Base-by-base conservation (phyloP, 2,113 vertebrate genomes). In the Hassar affinis region DNA sequence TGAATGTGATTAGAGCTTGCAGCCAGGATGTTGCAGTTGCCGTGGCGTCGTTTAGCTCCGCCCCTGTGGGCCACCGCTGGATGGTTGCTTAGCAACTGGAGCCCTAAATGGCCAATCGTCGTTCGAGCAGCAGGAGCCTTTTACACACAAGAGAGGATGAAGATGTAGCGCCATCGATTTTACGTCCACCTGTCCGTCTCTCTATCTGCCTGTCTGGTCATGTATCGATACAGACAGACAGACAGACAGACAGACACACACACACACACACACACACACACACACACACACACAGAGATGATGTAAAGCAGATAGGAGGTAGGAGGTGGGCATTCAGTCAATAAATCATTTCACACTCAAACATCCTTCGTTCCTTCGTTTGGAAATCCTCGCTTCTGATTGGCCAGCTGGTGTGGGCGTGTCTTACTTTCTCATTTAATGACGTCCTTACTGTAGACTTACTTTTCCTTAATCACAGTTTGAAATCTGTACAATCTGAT, bases 31-130 rank as follows among this genome's bases (percentile, higher is more conserved):
- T n/a, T 81, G 75, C 86, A 6, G 66, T 72, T 79, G 76, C 86
- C 2, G 52, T 74, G 66, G 18, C 6, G 9, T 59, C 12, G 0
- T 35, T 10, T 71, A 52, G 27, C 69, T n/a, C 35, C 42, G 18
- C 54, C 56, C 35, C 52, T 18, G 9, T 12, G 57, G 85, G 81
- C 84, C 89, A 85, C 91, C 84, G 69, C 90, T 92, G 93, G 88
- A 90, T 81, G 88, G 94, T 94, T 94, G 93, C 93, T 88, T 92
- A 89, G 94, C 92, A 95, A 95, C 93, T 90, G 90, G 89, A 89
- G 89, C 90, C 90, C 89, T 86, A 85, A 88, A 86, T 57, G 86
- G 85, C 92, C 92, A 92, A 93, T 93, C 88, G 84, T 87, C 85
- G 56, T 59, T 71, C 51, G 68, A 91, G 92, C 91, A 93, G 92